Base-by-base conservation (phyloP, 2,888 invertebrate species). In the Ceramica pisi region DNA sequence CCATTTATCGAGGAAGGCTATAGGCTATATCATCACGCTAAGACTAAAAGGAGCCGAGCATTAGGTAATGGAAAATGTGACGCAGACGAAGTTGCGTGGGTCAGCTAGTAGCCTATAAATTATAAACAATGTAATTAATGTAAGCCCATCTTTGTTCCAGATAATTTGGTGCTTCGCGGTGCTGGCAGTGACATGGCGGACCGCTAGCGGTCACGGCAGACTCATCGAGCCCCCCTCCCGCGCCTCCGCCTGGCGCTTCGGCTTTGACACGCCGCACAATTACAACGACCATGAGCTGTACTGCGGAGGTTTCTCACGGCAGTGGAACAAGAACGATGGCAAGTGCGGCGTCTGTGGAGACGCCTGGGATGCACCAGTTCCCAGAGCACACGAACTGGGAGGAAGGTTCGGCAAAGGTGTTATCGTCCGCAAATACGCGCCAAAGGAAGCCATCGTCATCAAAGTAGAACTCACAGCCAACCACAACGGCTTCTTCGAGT, bases 341-440 rank as follows among this genome's bases (percentile, higher is more conserved):
- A 98, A 98, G 90, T 98, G 98, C 88, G 98, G 98, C 2, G 97
- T 98, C 59, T 98, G 98, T 87, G 98, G 98, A 0, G 98, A 98
- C 92, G 96, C 98, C 1, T 98, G 98, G 98, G 98, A 98, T 87
- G 86, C 96, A 65, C 94, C 96, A 80, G 81, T 88, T 88, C 98
- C 98, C 0, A 96, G 98, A 65, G 96, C 97, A 0, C 98, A 98
- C 92, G 98, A 99, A 92, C 97, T 96, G 53, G 98, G 98, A 0
- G 98, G 98, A 10, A 97, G 97, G 72, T 98, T 98, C 94, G 98
- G 98, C 8, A 97, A 97, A 89, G 98, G 98, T 1, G 96, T 98
- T 57, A 97, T 98, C 72, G 98, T 98, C 0, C 96, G 98, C n/a
- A 97, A 97, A 87, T 98, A 98, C 90, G 96, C 97, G 26, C 97